phyloP scores from a whole-genome alignment of 2,113 vertebrate species.

The Crotophaga sulcirostris region DNA sequence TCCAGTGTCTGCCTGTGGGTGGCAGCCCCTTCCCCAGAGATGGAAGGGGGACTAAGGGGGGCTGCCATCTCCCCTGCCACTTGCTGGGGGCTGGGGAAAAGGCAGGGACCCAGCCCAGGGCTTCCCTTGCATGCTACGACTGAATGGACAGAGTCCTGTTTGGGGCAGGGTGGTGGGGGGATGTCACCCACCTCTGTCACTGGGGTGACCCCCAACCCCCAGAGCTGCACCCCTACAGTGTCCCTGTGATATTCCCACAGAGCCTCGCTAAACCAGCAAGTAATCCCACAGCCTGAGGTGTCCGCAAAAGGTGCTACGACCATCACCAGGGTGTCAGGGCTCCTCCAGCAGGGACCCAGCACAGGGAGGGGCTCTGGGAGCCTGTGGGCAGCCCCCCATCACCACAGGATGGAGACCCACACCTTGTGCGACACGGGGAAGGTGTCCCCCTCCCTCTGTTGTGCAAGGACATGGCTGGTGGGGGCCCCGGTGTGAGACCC shows the following conservation, averaged over 20 bases:
- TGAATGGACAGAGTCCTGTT: neutral
- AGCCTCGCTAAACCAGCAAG: neutral
- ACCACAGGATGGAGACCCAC: accelerated
- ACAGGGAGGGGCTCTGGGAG: neutral
- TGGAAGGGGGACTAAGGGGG: neutral
- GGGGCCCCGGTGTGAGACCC: neutral
- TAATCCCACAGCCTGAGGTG: neutral
- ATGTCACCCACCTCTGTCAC: neutral
- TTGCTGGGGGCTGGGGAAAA: neutral
- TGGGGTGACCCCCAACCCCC: neutral
- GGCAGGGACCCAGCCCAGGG: neutral
- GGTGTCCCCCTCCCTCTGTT: neutral
- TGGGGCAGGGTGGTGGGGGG: too few species aligned
- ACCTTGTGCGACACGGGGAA: accelerated
- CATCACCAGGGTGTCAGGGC: neutral
- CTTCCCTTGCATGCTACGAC: neutral
- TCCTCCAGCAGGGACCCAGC: neutral
- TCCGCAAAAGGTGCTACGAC: neutral
- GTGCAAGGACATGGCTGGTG: neutral
- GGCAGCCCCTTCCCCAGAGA: too few species aligned
- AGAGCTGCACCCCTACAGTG: neutral
- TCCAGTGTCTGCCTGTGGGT: neutral
- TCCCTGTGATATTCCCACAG: neutral
- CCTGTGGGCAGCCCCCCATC: accelerated
- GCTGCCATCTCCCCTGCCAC: neutral